A percentile compares a stretch with the other conserved stretches of the same genome.
These are phyloP conservation scores for Periphyllus acericola DNA, from an alignment of 2,888 invertebrate genomes.

Conservation along the genomic window DNA sequence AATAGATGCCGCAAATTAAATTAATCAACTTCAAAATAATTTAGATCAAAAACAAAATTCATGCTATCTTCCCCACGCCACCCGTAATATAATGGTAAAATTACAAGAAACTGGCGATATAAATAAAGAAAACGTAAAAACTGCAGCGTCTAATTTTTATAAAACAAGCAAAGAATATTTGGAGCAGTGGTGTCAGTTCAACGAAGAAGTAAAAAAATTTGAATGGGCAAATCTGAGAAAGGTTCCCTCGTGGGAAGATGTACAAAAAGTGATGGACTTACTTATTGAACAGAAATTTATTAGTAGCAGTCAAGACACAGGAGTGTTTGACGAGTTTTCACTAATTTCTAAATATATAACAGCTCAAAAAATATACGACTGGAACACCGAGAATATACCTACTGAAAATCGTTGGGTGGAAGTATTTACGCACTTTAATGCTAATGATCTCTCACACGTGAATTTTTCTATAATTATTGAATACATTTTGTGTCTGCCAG, in stretches of 20 bases:
- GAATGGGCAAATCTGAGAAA: conserved; percentile 4
- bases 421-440: conserved; percentile 19
- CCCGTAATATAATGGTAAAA: conserved; percentile 3
- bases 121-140: neutral
- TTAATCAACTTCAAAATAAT: neutral
- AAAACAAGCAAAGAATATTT: conserved; percentile 4
- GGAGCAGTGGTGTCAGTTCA: conserved; percentile 8
- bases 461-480: too few relatives aligned
- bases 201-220: neutral
- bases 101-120: neutral
- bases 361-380: neutral
- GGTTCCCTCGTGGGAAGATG: neutral
- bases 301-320: neutral
- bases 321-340: neutral
- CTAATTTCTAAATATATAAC: too few relatives aligned
- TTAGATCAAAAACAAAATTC: conserved; percentile 1
- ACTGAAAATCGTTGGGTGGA: conserved; percentile 24
- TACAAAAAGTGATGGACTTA: neutral
- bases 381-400: neutral
- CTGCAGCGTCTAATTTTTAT: neutral
- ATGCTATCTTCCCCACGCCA: neutral
- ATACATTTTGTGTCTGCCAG: too few relatives aligned
- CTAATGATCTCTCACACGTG: too few relatives aligned
- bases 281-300: neutral
- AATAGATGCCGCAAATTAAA: too few relatives aligned